A percentile compares a stretch with the other conserved stretches of the same genome.
Evolutionary conservation across 1,140 invertebrate species (phyloP).

Genomic region (Druon quercuslanigerum): DNA sequence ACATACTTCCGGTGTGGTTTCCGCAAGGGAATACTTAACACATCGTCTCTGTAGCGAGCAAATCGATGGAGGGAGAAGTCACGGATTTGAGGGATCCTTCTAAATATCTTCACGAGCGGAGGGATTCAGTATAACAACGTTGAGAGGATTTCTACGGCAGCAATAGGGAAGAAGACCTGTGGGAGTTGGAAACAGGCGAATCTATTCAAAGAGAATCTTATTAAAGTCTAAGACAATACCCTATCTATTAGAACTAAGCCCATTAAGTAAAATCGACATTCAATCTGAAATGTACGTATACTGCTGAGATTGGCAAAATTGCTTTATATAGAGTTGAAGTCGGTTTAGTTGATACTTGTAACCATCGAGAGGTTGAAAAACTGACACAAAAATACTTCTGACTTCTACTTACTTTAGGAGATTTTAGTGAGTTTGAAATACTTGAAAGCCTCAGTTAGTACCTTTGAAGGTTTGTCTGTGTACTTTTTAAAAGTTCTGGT

Average conservation of each 20-base stretch:
- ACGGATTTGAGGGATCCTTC: slow-evolving; percentile 18
- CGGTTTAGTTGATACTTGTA: too few species aligned
- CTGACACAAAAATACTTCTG: too few species aligned
- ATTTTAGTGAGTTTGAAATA: too few species aligned
- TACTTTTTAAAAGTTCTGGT: too few species aligned
- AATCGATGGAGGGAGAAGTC: not conserved
- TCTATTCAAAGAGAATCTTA: slow-evolving; percentile 25
- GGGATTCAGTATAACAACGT: slow-evolving; percentile 20
- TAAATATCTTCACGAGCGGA: not conserved
- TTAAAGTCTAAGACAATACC: slow-evolving; percentile 26
- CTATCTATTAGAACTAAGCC: not conserved
- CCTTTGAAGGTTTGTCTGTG: too few species aligned
- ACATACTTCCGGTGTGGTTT: slow-evolving; percentile 35
- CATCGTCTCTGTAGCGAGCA: not conserved
- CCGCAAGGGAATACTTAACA: slow-evolving; percentile 3
- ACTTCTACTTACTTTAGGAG: too few species aligned
- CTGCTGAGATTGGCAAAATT: not conserved
- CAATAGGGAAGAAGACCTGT: slow-evolving; percentile 22
- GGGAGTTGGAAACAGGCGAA: slow-evolving; percentile 6
- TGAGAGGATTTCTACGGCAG: slow-evolving; percentile 10
- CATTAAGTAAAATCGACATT: not conserved
- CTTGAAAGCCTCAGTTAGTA: too few species aligned
- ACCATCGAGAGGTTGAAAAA: too few species aligned
- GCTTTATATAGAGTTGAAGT: too few species aligned
- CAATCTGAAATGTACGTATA: not conserved